These are phyloP conservation scores for Copsychus sechellarum DNA, from an alignment of 2,113 vertebrate genomes.

Conservation along the genomic window DNA sequence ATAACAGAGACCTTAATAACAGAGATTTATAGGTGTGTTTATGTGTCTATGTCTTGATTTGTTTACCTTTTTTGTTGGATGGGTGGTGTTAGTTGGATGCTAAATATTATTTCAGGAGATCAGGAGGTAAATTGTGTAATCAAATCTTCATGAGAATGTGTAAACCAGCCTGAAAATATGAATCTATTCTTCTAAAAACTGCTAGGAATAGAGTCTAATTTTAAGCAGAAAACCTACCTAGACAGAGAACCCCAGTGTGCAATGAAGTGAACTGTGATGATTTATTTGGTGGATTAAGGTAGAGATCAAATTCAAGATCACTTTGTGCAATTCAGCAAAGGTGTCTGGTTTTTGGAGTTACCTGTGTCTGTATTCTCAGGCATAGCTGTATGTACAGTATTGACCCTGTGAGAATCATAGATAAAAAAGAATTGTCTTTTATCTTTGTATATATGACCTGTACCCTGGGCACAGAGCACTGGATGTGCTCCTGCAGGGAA, in stretches of 20 bases:
- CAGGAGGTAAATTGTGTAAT: not conserved
- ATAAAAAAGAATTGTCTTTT: not conserved
- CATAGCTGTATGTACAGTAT: not conserved
- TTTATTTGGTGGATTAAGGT: not conserved
- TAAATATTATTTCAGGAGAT: not conserved
- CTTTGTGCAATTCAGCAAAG: not conserved
- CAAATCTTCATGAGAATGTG: not conserved
- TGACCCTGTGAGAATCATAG: not conserved
- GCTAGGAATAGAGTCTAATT: not conserved
- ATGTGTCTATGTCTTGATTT: not conserved
- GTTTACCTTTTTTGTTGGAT: not conserved
- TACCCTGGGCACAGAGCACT: not conserved
- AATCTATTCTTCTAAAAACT: not conserved
- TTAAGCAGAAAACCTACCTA: not conserved
- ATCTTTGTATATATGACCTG: not conserved
- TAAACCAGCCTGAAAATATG: not conserved
- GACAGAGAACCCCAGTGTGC: not conserved
- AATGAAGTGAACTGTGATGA: not conserved
- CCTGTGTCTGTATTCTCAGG: not conserved
- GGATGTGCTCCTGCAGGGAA: not conserved
- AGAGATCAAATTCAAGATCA: not conserved
- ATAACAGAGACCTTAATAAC: not conserved
- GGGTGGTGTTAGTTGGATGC: not conserved
- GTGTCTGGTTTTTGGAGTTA: not conserved
- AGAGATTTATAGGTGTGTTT: not conserved